Conservation (phyloP, 2,888 invertebrate species). For the Tipula lateralis region DNA sequence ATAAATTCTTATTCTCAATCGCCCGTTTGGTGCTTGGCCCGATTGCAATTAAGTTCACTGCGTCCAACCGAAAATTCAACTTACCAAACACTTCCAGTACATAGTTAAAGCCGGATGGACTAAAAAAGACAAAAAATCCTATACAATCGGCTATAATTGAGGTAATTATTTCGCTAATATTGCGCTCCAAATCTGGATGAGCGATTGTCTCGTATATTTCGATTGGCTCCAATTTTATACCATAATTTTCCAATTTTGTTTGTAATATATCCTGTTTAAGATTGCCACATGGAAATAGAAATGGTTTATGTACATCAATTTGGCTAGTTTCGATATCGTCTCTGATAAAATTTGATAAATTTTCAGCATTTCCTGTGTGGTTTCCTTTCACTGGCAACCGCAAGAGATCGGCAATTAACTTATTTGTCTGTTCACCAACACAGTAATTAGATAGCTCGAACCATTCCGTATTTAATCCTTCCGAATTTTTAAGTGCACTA, state of each 20-base stretch:
- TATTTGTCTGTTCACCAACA: conserved; percentile 55
- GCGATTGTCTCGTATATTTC: conserved; percentile 54
- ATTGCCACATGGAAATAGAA: conserved; percentile 56
- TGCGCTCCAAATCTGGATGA: conserved; percentile 48
- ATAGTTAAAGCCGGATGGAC: conserved; percentile 55
- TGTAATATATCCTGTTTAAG: conserved; percentile 53
- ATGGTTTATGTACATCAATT: conserved; percentile 44
- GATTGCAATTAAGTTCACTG: conserved; percentile 53
- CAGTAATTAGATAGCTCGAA: conserved; percentile 50
- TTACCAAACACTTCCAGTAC: conserved; percentile 48
- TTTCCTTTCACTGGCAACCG: conserved; percentile 52
- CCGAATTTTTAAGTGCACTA: conserved; percentile 46
- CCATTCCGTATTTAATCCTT: conserved; percentile 48
- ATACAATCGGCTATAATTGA: conserved; percentile 37
- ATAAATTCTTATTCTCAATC: conserved; percentile 48
- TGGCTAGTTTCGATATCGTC: not conserved
- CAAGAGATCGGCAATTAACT: conserved; percentile 48
- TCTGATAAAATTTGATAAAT: conserved; percentile 46
- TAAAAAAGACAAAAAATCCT: conserved; percentile 55
- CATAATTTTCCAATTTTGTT: conserved; percentile 46
- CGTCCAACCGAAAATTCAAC: conserved; percentile 41
- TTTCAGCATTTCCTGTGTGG: conserved; percentile 54
- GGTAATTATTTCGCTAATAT: not conserved
- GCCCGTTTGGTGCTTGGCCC: conserved; percentile 55
- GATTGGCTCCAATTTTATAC: conserved; percentile 49